Evolutionary conservation across 1,140 invertebrate species (phyloP).

Genomic region (Cyclina sinensis): DNA sequence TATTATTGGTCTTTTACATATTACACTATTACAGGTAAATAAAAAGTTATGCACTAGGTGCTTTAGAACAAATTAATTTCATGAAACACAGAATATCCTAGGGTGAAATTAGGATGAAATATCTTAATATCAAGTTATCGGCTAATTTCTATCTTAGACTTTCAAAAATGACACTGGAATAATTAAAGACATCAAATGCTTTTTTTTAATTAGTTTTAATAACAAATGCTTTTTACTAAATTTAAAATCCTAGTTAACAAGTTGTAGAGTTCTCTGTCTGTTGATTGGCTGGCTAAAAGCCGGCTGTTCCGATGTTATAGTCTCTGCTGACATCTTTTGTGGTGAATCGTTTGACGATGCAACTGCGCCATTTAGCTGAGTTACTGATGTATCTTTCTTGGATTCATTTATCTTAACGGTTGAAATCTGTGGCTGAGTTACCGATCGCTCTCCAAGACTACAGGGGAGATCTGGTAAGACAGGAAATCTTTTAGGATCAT

Average conservation of each 20-base stretch:
- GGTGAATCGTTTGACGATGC: slow-evolving; percentile 27
- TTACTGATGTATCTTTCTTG: not conserved
- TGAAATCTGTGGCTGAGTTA: slow-evolving; percentile 45
- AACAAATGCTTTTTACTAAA: not conserved
- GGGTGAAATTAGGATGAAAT: slow-evolving; percentile 46
- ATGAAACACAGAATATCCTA: no score
- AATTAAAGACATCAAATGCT: not conserved
- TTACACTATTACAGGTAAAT: no score
- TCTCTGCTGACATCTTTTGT: slow-evolving; percentile 26
- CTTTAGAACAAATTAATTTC: no score
- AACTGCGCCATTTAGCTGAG: slow-evolving; percentile 2
- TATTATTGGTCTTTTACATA: no score
- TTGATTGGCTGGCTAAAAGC: slow-evolving; percentile 10
- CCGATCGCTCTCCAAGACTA: slow-evolving; percentile 27
- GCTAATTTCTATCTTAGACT: no score
- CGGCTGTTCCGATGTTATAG: not conserved
- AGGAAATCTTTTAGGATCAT: slow-evolving; percentile 70
- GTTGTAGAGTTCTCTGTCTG: slow-evolving; percentile 19
- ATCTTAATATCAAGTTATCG: not conserved
- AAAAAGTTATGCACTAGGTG: no score
- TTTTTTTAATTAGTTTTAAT: not conserved
- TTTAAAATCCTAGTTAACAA: slow-evolving; percentile 26
- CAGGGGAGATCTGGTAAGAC: slow-evolving; percentile 40
- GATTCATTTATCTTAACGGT: not conserved
- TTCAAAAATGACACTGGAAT: no score